These are phyloP conservation scores for Otocyon megalotis DNA, from an alignment of 2,113 vertebrate genomes.

Conservation along the genomic window DNA sequence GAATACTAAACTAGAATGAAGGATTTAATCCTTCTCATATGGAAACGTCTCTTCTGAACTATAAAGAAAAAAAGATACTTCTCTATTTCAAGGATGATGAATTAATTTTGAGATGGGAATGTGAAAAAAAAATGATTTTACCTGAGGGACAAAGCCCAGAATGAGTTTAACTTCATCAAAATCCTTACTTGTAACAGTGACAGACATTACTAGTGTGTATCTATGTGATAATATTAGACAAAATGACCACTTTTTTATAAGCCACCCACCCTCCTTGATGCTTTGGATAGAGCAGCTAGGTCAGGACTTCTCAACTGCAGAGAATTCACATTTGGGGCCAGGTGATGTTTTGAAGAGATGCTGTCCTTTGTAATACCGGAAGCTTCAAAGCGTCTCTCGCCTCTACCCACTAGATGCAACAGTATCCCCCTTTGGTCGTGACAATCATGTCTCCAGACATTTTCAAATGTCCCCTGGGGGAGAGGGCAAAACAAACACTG, in stretches of 20 bases:
- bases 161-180: neutral
- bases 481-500: fast-evolving
- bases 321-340: neutral
- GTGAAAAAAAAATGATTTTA: constrained; percentile 8
- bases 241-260: neutral
- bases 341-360: no score
- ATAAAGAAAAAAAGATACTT: constrained; percentile 34
- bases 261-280: neutral
- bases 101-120: constrained; percentile 18
- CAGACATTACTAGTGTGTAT: neutral
- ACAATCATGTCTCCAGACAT: neutral
- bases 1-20: constrained; percentile 67
- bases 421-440: neutral
- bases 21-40: constrained; percentile 62
- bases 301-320: neutral
- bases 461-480: neutral
- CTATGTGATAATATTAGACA: neutral
- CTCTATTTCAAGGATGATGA: constrained; percentile 46
- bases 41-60: constrained; percentile 61
- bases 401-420: neutral
- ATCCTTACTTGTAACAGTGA: neutral
- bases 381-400: neutral
- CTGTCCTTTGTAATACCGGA: neutral
- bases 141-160: neutral
- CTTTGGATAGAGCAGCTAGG: neutral